These are phyloP conservation scores for Oxygymnocypris stewartii DNA, from an alignment of 2,113 vertebrate species.

Conservation along the genomic window DNA sequence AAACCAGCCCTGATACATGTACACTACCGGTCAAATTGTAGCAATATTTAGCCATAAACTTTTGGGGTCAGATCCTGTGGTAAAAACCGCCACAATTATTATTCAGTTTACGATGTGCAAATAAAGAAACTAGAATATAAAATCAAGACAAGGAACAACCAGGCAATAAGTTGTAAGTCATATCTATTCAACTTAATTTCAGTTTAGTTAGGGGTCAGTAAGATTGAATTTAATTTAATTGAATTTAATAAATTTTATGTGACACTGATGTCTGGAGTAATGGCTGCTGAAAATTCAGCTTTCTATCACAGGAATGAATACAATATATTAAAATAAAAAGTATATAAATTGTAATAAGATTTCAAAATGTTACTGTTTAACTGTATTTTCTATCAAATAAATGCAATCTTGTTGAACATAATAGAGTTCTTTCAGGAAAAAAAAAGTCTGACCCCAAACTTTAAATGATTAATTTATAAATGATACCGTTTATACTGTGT, in stretches of 20 bases:
- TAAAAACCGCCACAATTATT: too few relatives aligned
- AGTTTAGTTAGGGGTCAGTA: not conserved
- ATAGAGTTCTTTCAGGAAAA: not conserved
- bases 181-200: too few relatives aligned
- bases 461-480: not conserved
- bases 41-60: too few relatives aligned
- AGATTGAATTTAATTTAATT: not conserved
- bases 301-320: not conserved
- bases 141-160: too few relatives aligned
- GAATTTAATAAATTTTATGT: not conserved
- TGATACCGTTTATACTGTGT: not conserved
- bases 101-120: too few relatives aligned
- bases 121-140: too few relatives aligned
- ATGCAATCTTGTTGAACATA: not conserved
- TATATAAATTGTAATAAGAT: too few relatives aligned
- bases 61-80: too few relatives aligned
- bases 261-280: not conserved
- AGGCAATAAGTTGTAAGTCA: too few relatives aligned
- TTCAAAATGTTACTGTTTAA: not conserved
- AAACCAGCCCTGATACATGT: not conserved
- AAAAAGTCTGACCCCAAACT: not conserved
- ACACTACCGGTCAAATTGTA: not conserved
- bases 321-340: too few relatives aligned
- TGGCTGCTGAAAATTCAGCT: not conserved
- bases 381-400: not conserved